Evolutionary conservation across 2,888 invertebrate genomes (phyloP).

Genomic region (Cerceris ruficornis): DNA sequence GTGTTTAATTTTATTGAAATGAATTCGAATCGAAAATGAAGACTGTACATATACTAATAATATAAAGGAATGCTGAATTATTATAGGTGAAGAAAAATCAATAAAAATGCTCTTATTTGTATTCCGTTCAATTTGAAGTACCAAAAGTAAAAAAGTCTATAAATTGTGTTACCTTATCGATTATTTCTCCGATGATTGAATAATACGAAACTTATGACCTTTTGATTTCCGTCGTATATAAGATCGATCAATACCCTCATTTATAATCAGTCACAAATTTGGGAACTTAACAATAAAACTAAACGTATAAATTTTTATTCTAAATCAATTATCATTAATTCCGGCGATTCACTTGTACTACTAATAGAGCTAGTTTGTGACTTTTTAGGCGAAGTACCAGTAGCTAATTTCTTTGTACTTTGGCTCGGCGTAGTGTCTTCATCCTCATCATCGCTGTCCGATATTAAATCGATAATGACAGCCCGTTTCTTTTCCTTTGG

Average conservation of each 20-base stretch:
- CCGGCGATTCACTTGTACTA: conserved; percentile 80
- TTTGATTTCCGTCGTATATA: conserved; percentile 23
- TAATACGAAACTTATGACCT: conserved; percentile 17
- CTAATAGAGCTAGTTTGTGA: conserved; percentile 76
- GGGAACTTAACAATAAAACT: conserved; percentile 28
- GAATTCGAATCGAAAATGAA: not conserved
- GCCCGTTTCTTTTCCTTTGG: conserved; percentile 78
- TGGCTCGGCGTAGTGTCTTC: conserved; percentile 70
- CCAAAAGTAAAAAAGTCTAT: conserved; percentile 35
- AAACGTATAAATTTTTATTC: conserved; percentile 68
- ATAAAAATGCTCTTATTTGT: conserved; percentile 1
- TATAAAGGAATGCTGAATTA: conserved; percentile 30
- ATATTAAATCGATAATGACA: conserved; percentile 79
- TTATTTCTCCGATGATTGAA: conserved; percentile 3
- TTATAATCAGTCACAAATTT: conserved; percentile 25
- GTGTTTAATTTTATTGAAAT: not conserved
- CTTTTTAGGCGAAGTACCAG: conserved; percentile 72
- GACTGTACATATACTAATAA: conserved; percentile 18
- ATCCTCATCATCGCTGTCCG: conserved; percentile 79
- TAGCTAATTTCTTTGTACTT: conserved; percentile 72
- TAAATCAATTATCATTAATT: conserved; percentile 80
- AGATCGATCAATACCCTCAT: not conserved
- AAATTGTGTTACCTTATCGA: conserved; percentile 17
- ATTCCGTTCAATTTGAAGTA: conserved; percentile 17
- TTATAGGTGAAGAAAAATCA: conserved; percentile 15